Base-by-base conservation (phyloP, 92 coral and sea anemone genomes). In the Phymanthus crucifer region DNA sequence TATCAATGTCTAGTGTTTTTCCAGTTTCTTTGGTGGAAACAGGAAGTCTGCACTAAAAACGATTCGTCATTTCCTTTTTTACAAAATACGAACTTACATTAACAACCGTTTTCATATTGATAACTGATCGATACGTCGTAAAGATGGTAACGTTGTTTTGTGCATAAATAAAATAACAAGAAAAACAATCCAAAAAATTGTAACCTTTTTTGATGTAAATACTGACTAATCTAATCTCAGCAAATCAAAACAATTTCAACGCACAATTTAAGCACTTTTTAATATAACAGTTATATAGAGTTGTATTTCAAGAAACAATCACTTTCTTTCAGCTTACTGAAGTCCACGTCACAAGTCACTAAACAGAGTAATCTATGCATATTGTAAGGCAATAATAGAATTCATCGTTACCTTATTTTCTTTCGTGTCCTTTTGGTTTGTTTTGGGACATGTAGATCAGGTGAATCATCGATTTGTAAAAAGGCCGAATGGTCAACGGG, bases 401-500 rank as follows among this genome's bases (percentile, higher is more conserved):
- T 10, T n/a, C 52, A 14, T 21, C 17, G 75, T 79, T 67, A 69
- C 83, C 68, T 79, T 27, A 79, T 29, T 46, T 43, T 68, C 10
- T 38, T 13, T 43, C 52, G 24, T 32, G 40, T 48, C 48, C 32
- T 13, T 36, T 79, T 79, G 1, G 75, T 65, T 29, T 70, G 69
- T 26, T 54, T 54, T 54, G 70, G 83, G 6, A 79, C 69, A 38
- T 79, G 74, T 21, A 70, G 19, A 21, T 79, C 75, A 12, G 75
- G 24, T 33, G 75, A 16, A 29, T 79, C 75, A 33, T 79, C 83
- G 46, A 50, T 67, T 66, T 52, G 47, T 68, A 77, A 64, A 34
- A 77, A 77, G 0, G 81, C 81, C 5, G 81, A 35, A 40, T 77
- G 81, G 40, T 77, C 81, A 18, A 77, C 4, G 0, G 81, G 73